Percentiles rank a stretch among this genome's conserved stretches.
These are phyloP conservation scores for Spodoptera littoralis DNA, from an alignment of 2,888 invertebrate genomes.

Conservation along the genomic window DNA sequence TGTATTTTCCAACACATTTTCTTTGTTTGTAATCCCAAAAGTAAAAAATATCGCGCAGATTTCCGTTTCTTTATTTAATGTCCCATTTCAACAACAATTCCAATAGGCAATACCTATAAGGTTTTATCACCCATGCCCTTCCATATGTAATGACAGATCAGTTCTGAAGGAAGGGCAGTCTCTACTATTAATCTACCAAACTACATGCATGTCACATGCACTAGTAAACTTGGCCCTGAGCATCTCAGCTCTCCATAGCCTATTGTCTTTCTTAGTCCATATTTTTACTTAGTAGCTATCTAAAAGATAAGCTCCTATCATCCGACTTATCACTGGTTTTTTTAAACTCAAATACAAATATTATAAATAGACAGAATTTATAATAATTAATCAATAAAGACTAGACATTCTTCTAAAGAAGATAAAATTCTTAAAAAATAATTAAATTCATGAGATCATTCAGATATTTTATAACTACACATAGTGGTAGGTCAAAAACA, in stretches of 20 bases:
- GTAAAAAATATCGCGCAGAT: no score
- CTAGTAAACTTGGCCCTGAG: neutral
- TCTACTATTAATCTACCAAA: no score
- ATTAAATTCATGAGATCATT: slow-evolving; percentile 40
- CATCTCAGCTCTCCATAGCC: neutral
- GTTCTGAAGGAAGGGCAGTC: no score
- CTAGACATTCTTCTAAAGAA: slow-evolving; percentile 18
- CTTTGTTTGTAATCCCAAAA: no score
- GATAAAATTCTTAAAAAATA: slow-evolving; percentile 29
- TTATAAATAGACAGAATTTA: slow-evolving; percentile 33
- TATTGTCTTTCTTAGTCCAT: slow-evolving; percentile 5
- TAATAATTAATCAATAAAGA: slow-evolving; percentile 5
- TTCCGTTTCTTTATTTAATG: no score
- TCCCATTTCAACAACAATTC: no score
- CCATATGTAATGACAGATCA: no score
- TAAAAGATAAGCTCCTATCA: slow-evolving; percentile 34
- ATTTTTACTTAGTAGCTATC: slow-evolving; percentile 21
- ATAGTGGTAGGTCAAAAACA: neutral
- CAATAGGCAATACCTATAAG: no score
- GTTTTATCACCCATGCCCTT: no score
- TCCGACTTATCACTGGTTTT: slow-evolving; percentile 17
- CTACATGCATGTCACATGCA: neutral
- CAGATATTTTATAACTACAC: neutral
- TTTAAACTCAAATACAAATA: slow-evolving; percentile 14
- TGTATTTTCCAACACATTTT: no score